phyloP scores from a whole-genome alignment of 2,113 vertebrate genomes.

The Hystrix cristata region DNA sequence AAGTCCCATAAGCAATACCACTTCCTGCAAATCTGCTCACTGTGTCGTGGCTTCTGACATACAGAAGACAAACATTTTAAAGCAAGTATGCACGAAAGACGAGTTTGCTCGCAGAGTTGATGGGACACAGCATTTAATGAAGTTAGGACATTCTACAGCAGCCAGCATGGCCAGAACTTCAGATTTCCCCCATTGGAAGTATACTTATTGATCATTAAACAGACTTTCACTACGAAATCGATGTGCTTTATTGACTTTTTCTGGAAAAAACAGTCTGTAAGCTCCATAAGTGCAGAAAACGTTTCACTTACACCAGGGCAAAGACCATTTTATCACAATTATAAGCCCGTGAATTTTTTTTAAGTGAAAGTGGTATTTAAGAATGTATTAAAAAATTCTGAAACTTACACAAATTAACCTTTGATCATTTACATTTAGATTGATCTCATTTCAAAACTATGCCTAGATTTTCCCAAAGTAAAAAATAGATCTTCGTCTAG shows the following conservation, averaged over 20 bases:
- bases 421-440: background rate
- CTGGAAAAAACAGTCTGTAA: background rate
- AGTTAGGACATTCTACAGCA: background rate
- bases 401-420: background rate
- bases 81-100: background rate
- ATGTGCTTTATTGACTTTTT: background rate
- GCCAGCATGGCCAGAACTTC: background rate
- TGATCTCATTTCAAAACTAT: background rate
- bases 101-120: background rate
- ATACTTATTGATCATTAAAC: background rate
- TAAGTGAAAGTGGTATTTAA: background rate
- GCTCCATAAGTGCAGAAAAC: background rate
- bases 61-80: background rate
- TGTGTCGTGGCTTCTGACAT: background rate
- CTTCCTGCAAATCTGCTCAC: slow-evolving; percentile 66
- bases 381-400: background rate
- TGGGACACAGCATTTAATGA: background rate
- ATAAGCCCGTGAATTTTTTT: background rate
- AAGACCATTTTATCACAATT: background rate
- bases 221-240: background rate
- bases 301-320: background rate
- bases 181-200: background rate
- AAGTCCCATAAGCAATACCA: slow-evolving; percentile 54
- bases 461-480: background rate
- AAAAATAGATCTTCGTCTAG: background rate